A percentile compares a stretch with the other conserved stretches of the same genome.
phyloP scores from a whole-genome alignment of 1,140 invertebrate genomes.

The Penaeus vannamei region DNA sequence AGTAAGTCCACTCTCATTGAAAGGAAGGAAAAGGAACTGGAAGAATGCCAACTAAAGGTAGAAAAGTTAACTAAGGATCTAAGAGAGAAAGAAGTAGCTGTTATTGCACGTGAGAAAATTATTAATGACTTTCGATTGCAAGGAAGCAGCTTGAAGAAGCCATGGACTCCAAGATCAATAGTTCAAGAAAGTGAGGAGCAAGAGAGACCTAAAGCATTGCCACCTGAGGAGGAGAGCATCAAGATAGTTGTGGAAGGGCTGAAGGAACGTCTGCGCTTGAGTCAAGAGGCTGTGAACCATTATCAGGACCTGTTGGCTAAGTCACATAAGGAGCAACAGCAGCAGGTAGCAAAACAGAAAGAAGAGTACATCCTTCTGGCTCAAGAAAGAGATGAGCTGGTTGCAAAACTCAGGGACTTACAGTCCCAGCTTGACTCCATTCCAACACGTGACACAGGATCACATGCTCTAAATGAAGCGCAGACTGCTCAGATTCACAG shows the following conservation, averaged over 20 bases:
- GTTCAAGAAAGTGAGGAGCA: not conserved
- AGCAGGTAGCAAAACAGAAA: constrained; percentile 30
- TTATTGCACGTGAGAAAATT: constrained; percentile 54
- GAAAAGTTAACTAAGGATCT: not conserved
- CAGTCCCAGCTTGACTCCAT: constrained; percentile 50
- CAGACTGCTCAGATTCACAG: constrained; percentile 53
- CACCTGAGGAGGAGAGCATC: constrained; percentile 49
- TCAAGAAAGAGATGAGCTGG: constrained; percentile 37
- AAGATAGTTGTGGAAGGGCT: constrained; percentile 45
- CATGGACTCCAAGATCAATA: not conserved
- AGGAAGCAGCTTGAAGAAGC: constrained; percentile 30
- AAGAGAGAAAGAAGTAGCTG: constrained; percentile 50
- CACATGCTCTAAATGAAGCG: constrained; percentile 30
- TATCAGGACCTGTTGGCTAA: constrained; percentile 58
- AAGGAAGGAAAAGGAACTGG: constrained; percentile 30
- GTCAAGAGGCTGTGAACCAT: constrained; percentile 49
- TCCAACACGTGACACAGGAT: constrained; percentile 37
- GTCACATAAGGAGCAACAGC: constrained; percentile 46
- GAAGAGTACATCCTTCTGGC: constrained; percentile 36
- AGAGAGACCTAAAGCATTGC: not conserved
- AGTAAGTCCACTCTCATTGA: constrained; percentile 30
- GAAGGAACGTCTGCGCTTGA: constrained; percentile 53
- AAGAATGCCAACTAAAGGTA: constrained; percentile 37
- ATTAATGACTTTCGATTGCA: constrained; percentile 49
- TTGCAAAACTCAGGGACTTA: constrained; percentile 27